Percentiles rank a stretch among this genome's conserved stretches.
These are phyloP conservation scores for Andrena minutula DNA, from an alignment of 2,888 invertebrate genomes.

Conservation along the genomic window DNA sequence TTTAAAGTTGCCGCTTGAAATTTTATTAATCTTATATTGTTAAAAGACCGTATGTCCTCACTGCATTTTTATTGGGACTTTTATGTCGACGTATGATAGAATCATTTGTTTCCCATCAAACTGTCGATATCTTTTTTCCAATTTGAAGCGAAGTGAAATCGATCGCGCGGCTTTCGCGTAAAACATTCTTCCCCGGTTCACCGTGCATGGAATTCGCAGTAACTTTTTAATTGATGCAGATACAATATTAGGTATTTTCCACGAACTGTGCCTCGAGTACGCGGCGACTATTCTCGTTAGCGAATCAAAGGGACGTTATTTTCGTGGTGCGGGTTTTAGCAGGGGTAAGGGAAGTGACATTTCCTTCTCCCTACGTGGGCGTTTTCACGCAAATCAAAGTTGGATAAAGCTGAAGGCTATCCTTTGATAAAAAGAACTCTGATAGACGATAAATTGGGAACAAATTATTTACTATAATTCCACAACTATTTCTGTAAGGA, in stretches of 20 bases:
- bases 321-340: conserved; percentile 21
- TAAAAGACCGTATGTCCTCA: too few relatives aligned
- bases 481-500: too few relatives aligned
- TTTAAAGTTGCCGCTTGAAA: too few relatives aligned
- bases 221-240: conserved; percentile 20
- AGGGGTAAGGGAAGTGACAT: conserved; percentile 7
- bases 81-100: too few relatives aligned
- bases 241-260: conserved; percentile 11
- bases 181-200: conserved; percentile 32
- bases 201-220: conserved; percentile 23
- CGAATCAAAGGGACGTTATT: conserved; percentile 27
- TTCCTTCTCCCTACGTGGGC: conserved; percentile 6
- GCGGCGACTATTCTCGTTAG: conserved; percentile 3
- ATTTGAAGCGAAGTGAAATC: conserved; percentile 38
- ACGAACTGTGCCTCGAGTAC: neutral
- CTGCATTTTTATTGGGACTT: too few relatives aligned
- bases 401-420: conserved; percentile 25
- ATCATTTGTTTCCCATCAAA: neutral
- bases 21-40: too few relatives aligned
- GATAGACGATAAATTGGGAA: too few relatives aligned
- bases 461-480: too few relatives aligned
- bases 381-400: conserved; percentile 53
- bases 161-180: conserved; percentile 38
- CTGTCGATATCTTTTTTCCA: neutral
- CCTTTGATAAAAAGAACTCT: neutral